Evolutionary conservation across 2,888 invertebrate species (phyloP), one percentile per base, ranked within the genome.

Genomic region (Athalia circularis): DNA sequence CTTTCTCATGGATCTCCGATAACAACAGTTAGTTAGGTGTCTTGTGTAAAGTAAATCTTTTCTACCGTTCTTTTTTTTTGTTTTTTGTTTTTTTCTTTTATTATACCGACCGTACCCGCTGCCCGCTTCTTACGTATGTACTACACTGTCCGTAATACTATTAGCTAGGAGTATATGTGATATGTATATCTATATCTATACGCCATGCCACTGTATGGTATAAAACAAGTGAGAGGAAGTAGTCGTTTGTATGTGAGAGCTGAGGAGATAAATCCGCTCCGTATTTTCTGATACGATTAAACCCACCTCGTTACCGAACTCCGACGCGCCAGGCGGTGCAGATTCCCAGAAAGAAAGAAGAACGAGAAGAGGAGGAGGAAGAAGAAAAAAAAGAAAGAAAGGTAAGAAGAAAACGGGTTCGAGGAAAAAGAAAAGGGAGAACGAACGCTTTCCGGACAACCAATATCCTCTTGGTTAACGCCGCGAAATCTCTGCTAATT

Each of bases 401-500:
- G n/a, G n/a, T n/a, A 48, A 15, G 13, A 48, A 15, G 9, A 15
- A 52, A 15, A 50, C 9, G 11, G 50, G 48, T 67, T 13, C 13
- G 13, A 52, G 50, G 29, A 50, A 48, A 48, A 8, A 15, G 11
- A 50, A n/a, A 50, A 50, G 50, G 13, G 5, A 5, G 4, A 65
- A 65, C n/a, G 9, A 13, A 65, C n/a, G 54, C 5, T 72, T 72
- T 72, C 72, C 57, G 57, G 57, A 4, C 59, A 29, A 9, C 72
- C 72, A 72, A 72, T 72, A 72, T 47, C n/a, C 13, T 57, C 47
- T 9, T 29, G 57, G 72, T 72, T 68, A n/a, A 29, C 9, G 47
- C 62, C 62, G 62, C 13, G 43, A 59, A 72, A 72, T 72, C 72
- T 57, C 72, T 72, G 72, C 72, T 72, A 59, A 72, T 72, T 72